Percentiles rank a stretch among this genome's conserved stretches.
These are phyloP conservation scores for Nyctibius bracteatus DNA, from an alignment of 2,113 vertebrate genomes.

Conservation along the genomic window DNA sequence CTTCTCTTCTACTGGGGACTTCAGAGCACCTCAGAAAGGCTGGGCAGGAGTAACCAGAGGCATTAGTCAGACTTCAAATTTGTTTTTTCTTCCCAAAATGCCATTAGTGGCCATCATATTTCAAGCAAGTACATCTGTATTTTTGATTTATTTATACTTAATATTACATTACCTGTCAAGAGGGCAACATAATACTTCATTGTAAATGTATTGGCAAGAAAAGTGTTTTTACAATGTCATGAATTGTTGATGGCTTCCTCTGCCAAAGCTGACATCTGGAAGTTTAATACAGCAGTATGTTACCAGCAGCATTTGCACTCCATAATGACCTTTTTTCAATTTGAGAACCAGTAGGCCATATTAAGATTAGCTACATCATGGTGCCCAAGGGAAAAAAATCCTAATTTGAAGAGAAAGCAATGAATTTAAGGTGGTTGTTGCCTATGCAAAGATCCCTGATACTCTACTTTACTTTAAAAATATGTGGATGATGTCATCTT, in stretches of 20 bases:
- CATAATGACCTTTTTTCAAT: conserved; percentile 25
- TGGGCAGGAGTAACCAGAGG: not conserved
- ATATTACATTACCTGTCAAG: conserved; percentile 59
- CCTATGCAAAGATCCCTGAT: not conserved
- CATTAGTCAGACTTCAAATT: conserved; percentile 9
- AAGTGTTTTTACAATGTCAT: conserved; percentile 52
- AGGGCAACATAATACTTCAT: conserved; percentile 53
- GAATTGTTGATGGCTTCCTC: conserved; percentile 50
- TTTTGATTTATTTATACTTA: conserved; percentile 62
- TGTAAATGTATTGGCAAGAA: conserved; percentile 47
- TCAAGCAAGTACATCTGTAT: conserved; percentile 14
- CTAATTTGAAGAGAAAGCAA: not conserved
- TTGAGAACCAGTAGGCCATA: not conserved
- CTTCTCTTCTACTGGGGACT: not conserved
- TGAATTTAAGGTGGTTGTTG: not conserved
- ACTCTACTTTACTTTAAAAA: not conserved
- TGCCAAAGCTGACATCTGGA: conserved; percentile 52
- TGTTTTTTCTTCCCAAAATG: conserved; percentile 18
- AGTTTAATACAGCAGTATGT: conserved; percentile 47
- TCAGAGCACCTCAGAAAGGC: not conserved
- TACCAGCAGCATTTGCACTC: conserved; percentile 1
- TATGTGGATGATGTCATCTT: not conserved
- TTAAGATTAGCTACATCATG: not conserved
- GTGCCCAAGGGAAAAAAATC: not conserved
- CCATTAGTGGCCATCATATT: conserved; percentile 28